phyloP scores from a whole-genome alignment of 1,140 invertebrate species.

The Eriocheir sinensis region DNA sequence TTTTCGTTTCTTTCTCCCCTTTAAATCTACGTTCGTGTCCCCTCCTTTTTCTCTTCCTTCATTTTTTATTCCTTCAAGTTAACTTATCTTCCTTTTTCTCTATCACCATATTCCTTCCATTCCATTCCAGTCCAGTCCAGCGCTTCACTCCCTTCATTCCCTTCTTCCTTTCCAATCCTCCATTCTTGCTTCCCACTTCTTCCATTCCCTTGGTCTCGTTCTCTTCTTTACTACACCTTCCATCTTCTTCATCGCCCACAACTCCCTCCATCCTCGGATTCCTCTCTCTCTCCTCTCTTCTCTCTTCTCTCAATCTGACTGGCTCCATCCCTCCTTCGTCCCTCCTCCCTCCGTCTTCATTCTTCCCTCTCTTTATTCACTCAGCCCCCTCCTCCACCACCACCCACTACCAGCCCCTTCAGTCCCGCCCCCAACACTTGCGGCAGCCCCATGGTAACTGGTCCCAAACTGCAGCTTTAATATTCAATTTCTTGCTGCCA shows the following conservation, averaged over 20 bases:
- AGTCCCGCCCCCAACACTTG: not conserved
- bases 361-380: not conserved
- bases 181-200: not conserved
- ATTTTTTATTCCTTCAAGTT: not conserved
- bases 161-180: not conserved
- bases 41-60: not conserved
- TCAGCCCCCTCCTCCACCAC: not conserved
- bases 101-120: not conserved
- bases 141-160: not conserved
- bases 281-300: not conserved
- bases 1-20: not conserved
- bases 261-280: not conserved
- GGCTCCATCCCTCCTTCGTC: not conserved
- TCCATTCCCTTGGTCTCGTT: not conserved
- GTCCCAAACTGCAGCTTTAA: constrained; percentile 23
- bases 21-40: not conserved
- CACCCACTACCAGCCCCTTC: not conserved
- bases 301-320: not conserved
- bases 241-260: not conserved
- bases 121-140: not conserved
- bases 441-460: not conserved
- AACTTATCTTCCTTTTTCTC: not conserved
- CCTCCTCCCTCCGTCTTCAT: constrained; percentile 8
- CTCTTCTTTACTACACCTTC: not conserved
- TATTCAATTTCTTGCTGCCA: constrained; percentile 24